Evolutionary conservation across 64 coral and sea anemone species (phyloP), one percentile per base, ranked within the genome.

Genomic region (Stylophora pistillata): DNA sequence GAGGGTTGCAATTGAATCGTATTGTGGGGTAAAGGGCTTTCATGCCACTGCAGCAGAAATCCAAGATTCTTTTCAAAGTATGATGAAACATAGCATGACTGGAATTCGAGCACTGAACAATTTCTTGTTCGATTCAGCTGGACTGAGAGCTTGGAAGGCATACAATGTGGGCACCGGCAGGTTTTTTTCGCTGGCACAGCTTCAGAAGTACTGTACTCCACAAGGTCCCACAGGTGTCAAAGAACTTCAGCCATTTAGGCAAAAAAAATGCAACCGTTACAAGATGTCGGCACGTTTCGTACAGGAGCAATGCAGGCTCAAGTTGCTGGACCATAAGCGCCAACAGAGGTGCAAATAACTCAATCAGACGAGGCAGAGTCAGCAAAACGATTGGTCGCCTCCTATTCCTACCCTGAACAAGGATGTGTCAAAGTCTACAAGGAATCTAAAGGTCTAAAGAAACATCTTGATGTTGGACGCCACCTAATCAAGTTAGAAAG

Each of bases 1-100:
- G 66, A 84, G 80, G 30, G 56, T 13, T 66, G 91, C 91, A 18
- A 81, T 92, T 53, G 90, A 92, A 13, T 86, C 90, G 16, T 56
- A 86, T 76, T 73, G 90, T 63, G 90, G 81, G 11, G 82, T 78
- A 21, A 76, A 78, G 55, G 83, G 74, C 30, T 85, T 72, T 55
- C 29, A 68, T 30, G 82, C 70, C 23, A 59, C 76, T 54, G 74
- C 73, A 52, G 56, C 37, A 26, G 31, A 77, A 54, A 60, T 79
- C 30, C 78, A 87, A 31, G 64, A 21, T 20, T 37, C 84, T 26
- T 23, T 25, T 30, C 72, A 87, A 52, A 63, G 13, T 57, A 86
- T 73, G 29, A 63, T 47, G 21, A 71, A 91, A 61, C 82, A 72
- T 32, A 85, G 13, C 28, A 78, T 57, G 76, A 85, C 31, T 13